Evolutionary conservation across 2,113 vertebrate genomes (phyloP), one percentile per base, ranked within the genome.

Genomic region (Microtus richardsoni): DNA sequence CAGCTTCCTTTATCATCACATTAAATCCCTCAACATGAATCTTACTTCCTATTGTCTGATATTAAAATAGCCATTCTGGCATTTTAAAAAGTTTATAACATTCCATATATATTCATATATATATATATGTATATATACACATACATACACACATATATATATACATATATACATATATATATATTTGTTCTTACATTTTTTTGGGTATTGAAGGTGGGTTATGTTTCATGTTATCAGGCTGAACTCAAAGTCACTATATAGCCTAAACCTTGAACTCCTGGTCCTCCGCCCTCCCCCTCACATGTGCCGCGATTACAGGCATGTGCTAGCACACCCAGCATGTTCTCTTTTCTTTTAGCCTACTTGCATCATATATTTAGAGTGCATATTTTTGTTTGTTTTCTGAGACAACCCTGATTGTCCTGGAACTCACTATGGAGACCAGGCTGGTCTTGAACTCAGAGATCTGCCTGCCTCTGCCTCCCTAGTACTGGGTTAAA

Each of bases 21-120:
- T 87, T 86, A 85, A 91, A 95, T 88, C 89, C 26, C 30, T 96
- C 54, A 78, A 88, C 62, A 79, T 24, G 58, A 90, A 88, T 6
- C 66, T 92, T 94, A 44, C 39, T 75, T 75, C 64, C 66, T 88
- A 52, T 89, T 94, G 77, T 17, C 28, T 90, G 26, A 74, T 68
- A 70, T 49, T 94, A 88, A 92, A 58, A 70, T 68, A 77, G 62
- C 8, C 30, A 89, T 54, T 73, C 49, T 11, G 71, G n/a, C 13
- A 83, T 86, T 68, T 88, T 7, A 68, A 90, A 64, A 62, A 30
- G 21, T 22, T 88, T 74, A 4, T 62, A 62, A 90, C 54, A 30
- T 78, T 93, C 90, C 47, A 60, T 47, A 7, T n/a, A 21, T 66
- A 79, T 30, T 13, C 0, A 3, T 13, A 52, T 52, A 49, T 49